phyloP scores from a whole-genome alignment of 2,888 invertebrate genomes.

The Furcula furcula region DNA sequence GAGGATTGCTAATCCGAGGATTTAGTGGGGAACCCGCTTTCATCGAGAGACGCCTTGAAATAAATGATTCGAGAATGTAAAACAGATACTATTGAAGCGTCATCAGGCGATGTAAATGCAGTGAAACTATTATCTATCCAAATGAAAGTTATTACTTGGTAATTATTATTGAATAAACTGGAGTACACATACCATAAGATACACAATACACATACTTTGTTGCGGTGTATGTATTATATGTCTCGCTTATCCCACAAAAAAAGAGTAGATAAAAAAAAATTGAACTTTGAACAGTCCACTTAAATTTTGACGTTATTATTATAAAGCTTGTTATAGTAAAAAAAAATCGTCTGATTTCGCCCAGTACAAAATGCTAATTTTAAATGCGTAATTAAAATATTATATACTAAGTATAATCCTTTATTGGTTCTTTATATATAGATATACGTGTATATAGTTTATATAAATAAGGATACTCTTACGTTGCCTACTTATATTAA shows the following conservation, averaged over 20 bases:
- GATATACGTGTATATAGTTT: constrained; percentile 31
- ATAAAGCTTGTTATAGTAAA: too few species aligned
- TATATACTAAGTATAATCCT: constrained; percentile 28
- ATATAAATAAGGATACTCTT: constrained; percentile 42
- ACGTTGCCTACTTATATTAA: constrained; percentile 26
- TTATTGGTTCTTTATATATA: constrained; percentile 28
- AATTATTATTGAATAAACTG: constrained; percentile 34
- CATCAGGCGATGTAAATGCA: constrained; percentile 6
- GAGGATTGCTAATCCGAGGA: too few species aligned
- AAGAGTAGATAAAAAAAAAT: too few species aligned
- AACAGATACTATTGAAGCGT: constrained; percentile 9
- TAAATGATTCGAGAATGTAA: constrained; percentile 9
- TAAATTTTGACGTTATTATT: too few species aligned
- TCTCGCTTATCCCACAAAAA: too few species aligned
- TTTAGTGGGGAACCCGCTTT: too few species aligned
- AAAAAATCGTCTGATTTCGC: too few species aligned
- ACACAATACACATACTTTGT: too few species aligned
- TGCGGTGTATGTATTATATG: too few species aligned
- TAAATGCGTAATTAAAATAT: constrained; percentile 50
- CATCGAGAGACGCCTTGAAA: background rate
- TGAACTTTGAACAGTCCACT: too few species aligned
- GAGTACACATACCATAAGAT: too few species aligned
- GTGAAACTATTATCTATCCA: constrained; percentile 31
- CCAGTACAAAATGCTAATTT: constrained; percentile 63
- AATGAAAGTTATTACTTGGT: constrained; percentile 63